phyloP scores from a whole-genome alignment of 1,140 invertebrate species.

The Megalonaias nervosa region DNA sequence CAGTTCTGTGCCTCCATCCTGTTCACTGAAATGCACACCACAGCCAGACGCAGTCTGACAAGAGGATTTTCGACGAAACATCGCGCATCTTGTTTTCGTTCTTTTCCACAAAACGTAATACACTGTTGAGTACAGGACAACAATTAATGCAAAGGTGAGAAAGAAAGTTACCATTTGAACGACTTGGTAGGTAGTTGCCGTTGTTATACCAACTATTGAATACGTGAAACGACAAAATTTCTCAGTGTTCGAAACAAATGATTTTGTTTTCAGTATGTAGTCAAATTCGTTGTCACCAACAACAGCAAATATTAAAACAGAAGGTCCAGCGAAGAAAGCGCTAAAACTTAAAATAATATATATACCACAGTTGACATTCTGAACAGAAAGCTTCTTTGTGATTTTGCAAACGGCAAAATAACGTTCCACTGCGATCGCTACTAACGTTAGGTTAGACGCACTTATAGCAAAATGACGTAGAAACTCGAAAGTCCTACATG shows the following conservation, averaged over 20 bases:
- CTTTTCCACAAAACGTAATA: conserved; percentile 54
- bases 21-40: not conserved
- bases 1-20: not conserved
- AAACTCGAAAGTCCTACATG: conserved; percentile 52
- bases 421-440: conserved; percentile 57
- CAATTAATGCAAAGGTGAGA: conserved; percentile 42
- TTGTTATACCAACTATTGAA: conserved; percentile 37
- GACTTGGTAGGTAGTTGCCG: conserved; percentile 45
- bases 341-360: conserved; percentile 43
- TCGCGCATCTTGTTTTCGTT: conserved; percentile 36
- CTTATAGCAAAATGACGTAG: conserved; percentile 49
- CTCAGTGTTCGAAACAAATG: conserved; percentile 21
- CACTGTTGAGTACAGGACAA: conserved; percentile 52
- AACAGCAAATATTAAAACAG: conserved; percentile 53
- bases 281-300: conserved; percentile 38
- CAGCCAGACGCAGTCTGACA: not conserved
- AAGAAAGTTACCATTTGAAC: conserved; percentile 45
- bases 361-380: conserved; percentile 48
- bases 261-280: conserved; percentile 42
- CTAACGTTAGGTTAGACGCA: conserved; percentile 52
- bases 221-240: conserved; percentile 58
- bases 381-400: conserved; percentile 36
- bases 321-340: conserved; percentile 42
- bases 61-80: conserved; percentile 1
- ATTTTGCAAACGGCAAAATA: conserved; percentile 52